Base-by-base conservation (phyloP, 2,113 vertebrate genomes). In the Parus major region DNA sequence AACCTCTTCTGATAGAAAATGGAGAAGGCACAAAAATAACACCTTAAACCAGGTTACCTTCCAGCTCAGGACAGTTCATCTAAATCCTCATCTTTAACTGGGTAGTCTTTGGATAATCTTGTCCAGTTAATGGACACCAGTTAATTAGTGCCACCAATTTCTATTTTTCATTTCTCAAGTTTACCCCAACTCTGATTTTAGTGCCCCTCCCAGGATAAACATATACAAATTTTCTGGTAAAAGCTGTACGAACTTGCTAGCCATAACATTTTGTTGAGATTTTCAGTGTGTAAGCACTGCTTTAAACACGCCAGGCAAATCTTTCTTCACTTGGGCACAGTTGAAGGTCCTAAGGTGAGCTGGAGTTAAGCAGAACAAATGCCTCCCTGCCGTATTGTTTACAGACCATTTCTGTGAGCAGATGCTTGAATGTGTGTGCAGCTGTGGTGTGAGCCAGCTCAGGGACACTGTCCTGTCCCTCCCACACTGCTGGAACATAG, bases 331-430 rank as follows among this genome's bases (percentile, higher is more conserved):
- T 10, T n/a, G 57, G 27, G 27, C 27, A 60, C 15, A 76, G 27
- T 11, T 79, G 33, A 24, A 29, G 6, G 33, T 75, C 22, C 29
- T 22, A 55, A 71, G 33, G 11, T 50, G 33, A 82, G 13, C n/a
- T 82, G 39, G 53, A 52, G 8, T 14, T 33, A 72, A 80, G 24
- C 28, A 82, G 41, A 24, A 56, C 10, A 68, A 76, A 64, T 5
- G 3, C 1, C 29, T 64, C 33, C 29, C 28, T 82, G 19, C 10
- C 0, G 0, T 0, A 8, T 22, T 90, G 17, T 71, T 81, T 50
- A n/a, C 78, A 73, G 47, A 39, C 2, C 36, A 65, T 11, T 15
- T 72, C 35, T 49, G 46, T 44, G 36, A 36, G 27, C 19, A 44
- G 21, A 4, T 4, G 3, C 10, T 47, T 80, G 72, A 65, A 44